Percentiles rank a stretch among this genome's conserved stretches.
phyloP scores from a whole-genome alignment of 1,140 invertebrate genomes.

The Drosophila persimilis region DNA sequence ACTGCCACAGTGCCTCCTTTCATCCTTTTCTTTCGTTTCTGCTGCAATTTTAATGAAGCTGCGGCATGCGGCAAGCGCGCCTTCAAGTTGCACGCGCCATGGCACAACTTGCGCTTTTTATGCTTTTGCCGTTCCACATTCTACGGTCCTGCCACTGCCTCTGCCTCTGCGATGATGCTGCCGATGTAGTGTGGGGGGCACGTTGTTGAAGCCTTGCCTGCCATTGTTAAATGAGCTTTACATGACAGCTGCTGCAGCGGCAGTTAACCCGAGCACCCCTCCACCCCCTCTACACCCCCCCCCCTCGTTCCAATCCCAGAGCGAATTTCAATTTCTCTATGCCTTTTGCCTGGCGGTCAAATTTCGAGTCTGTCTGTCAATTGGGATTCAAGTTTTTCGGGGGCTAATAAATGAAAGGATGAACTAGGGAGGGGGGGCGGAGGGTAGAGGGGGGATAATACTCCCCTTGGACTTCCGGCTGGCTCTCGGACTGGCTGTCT shows the following conservation, averaged over 20 bases:
- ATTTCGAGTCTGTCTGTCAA: constrained; percentile 58
- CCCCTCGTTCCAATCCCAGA: constrained; percentile 25
- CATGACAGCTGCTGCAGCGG: constrained; percentile 49
- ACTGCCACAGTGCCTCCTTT: constrained; percentile 3
- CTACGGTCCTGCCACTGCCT: not conserved
- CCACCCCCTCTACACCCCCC: not conserved
- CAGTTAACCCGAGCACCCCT: constrained; percentile 21
- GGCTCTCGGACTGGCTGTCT: constrained; percentile 6
- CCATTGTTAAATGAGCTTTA: constrained; percentile 68
- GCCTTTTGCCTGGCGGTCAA: constrained; percentile 49
- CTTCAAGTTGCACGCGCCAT: constrained; percentile 76
- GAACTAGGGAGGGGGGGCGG: too few relatives aligned
- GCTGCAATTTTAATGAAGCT: constrained; percentile 81
- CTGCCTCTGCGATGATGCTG: constrained; percentile 21
- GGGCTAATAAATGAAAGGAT: constrained; percentile 57
- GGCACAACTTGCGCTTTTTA: constrained; percentile 76
- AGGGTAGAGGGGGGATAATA: constrained; percentile 37
- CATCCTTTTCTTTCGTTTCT: constrained; percentile 39
- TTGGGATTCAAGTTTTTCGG: constrained; percentile 50
- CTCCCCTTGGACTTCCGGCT: constrained; percentile 44
- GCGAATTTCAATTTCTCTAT: constrained; percentile 62
- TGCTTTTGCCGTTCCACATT: constrained; percentile 23
- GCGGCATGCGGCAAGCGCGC: constrained; percentile 73
- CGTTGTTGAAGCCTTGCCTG: constrained; percentile 51
- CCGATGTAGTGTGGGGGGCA: not conserved